These are phyloP conservation scores for Tyrannus savana DNA, from an alignment of 2,113 vertebrate genomes.

Conservation along the genomic window DNA sequence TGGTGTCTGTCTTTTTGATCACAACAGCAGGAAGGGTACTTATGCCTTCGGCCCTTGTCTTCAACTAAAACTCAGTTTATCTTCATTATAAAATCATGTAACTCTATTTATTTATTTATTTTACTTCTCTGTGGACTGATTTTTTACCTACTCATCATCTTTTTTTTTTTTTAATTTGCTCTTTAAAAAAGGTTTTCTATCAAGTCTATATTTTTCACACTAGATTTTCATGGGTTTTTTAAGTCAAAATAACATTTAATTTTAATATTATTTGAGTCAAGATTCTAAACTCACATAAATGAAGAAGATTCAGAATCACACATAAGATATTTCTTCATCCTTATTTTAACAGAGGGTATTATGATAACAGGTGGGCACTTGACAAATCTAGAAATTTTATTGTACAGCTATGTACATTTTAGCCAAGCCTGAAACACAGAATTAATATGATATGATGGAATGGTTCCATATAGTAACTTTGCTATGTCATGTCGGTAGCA, in stretches of 20 bases:
- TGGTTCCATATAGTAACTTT: neutral
- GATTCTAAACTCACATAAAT: neutral
- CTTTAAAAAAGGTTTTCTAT: neutral
- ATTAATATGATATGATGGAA: neutral
- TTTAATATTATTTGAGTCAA: neutral
- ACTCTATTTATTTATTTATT: neutral
- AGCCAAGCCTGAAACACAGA: neutral
- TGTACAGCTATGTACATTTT: neutral
- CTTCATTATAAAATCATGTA: neutral
- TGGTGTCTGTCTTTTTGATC: neutral
- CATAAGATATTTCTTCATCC: neutral
- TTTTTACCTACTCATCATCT: neutral
- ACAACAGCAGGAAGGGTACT: neutral
- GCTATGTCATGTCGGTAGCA: neutral
- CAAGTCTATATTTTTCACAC: neutral
- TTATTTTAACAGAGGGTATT: neutral
- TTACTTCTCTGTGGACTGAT: neutral
- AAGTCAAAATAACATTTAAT: neutral
- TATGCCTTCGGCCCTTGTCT: neutral
- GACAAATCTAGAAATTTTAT: neutral
- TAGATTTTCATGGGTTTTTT: neutral
- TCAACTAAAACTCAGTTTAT: neutral
- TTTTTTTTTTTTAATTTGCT: neutral
- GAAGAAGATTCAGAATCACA: neutral
- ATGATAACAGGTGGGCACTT: neutral